Evolutionary conservation across 2,113 vertebrate genomes (phyloP).

Genomic region (Microcebus griseorufus): DNA sequence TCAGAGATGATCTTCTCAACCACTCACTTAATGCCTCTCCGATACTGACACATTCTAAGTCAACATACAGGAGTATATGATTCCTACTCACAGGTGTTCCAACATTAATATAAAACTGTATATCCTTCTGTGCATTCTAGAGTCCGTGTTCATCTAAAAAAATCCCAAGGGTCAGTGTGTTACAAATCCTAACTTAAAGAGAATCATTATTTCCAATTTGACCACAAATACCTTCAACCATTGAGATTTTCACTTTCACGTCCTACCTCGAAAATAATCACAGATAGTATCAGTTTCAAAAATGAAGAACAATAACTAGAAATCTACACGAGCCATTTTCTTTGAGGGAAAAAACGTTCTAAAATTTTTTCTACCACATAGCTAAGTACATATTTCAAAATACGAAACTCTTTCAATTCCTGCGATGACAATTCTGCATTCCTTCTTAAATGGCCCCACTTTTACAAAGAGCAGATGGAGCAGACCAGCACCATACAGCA

Average conservation of each 20-base stretch:
- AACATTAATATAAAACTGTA: background rate
- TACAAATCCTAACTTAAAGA: background rate
- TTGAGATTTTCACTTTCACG: background rate
- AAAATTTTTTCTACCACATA: background rate
- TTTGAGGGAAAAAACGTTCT: background rate
- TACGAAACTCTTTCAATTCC: conserved; percentile 50
- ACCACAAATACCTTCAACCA: background rate
- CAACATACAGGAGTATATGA: background rate
- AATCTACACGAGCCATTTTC: conserved; percentile 9
- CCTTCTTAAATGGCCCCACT: background rate
- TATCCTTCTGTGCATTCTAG: background rate
- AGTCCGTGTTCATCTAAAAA: background rate
- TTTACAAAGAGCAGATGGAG: background rate
- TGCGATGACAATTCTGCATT: background rate
- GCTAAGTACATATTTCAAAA: conserved; percentile 49
- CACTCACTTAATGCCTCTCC: background rate
- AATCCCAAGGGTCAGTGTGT: background rate
- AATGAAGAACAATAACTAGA: background rate
- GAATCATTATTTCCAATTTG: background rate
- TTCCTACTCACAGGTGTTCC: background rate
- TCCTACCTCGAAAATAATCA: conserved; percentile 11
- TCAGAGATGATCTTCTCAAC: background rate
- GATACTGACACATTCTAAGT: background rate
- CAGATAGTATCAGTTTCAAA: background rate
- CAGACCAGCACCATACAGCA: background rate